Base-by-base conservation (phyloP, 2,888 invertebrate genomes). In the Dicyrtoma fusca region DNA sequence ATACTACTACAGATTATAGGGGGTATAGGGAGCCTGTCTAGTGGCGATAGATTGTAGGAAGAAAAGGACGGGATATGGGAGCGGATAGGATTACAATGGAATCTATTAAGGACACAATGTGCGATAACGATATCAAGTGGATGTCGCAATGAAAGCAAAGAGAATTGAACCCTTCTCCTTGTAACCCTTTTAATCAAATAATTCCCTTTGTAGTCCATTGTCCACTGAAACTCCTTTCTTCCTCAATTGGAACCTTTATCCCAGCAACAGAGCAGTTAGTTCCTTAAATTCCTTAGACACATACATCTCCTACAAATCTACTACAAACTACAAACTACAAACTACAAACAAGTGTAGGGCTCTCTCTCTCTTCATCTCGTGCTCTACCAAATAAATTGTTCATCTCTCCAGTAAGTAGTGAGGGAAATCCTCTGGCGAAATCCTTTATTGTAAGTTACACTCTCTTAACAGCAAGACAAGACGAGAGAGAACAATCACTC, bases 111-210 rank as follows among this genome's bases (percentile, higher is more conserved):
- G 69, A 45, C 42, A 74, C 69, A 70, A 74, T 74, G 57, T 45
- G 45, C 69, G 70, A 70, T 74, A 71, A 74, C 65, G 74, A 74
- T 74, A 74, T 71, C 66, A 74, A 74, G 74, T 74, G 74, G 74
- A 61, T 64, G 63, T 68, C 47, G 42, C 49, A 68, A 62, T 65
- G 64, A 62, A 62, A 69, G 53, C 59, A 59, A 68, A 72, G 34
- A 53, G 55, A 53, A 72, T 19, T 42, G 44, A 66, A 70, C 70
- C 74, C 74, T 69, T 71, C 71, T 68, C 69, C 69, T 49, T 73
- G 70, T 66, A 74, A 74, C 74, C 74, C 74, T 74, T 74, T 69
- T 74, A 74, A 74, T 74, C 64, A 74, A 74, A 74, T 72, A 74
- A 74, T 72, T 74, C 71, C 57, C 57, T 42, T 72, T 68, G 68